Evolutionary conservation across 2,113 vertebrate species (phyloP).

Genomic region (Herpetotheres cachinnans): DNA sequence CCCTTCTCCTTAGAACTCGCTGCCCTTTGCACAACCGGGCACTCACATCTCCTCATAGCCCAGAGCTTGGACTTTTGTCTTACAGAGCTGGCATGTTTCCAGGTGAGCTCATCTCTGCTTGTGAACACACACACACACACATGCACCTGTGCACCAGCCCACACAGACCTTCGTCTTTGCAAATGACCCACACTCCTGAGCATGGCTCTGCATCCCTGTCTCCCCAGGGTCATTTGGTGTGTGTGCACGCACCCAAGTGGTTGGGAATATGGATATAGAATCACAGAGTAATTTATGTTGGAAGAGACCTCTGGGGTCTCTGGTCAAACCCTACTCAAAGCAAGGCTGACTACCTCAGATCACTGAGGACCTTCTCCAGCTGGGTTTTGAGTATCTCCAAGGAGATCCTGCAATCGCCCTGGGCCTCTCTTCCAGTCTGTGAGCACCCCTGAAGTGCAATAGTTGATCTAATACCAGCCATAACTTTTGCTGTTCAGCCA

Average conservation of each 20-base stretch:
- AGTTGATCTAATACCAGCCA: background rate
- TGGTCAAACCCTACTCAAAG: background rate
- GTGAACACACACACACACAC: background rate
- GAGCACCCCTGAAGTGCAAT: background rate
- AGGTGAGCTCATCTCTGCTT: background rate
- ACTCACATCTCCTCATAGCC: background rate
- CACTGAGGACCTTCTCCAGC: background rate
- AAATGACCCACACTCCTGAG: background rate
- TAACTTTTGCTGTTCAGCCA: background rate
- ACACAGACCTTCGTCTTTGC: background rate
- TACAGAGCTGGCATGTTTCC: background rate
- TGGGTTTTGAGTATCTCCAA: background rate
- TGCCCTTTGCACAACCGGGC: background rate
- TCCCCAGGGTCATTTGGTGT: fast-evolving
- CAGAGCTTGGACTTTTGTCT: background rate
- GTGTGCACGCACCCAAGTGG: background rate
- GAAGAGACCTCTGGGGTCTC: background rate
- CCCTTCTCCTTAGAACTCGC: background rate
- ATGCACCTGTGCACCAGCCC: background rate
- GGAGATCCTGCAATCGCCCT: background rate
- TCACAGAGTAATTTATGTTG: background rate
- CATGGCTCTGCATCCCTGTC: background rate
- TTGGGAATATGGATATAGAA: background rate
- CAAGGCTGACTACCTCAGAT: background rate
- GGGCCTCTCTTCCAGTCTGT: background rate